A percentile compares a stretch with the other conserved stretches of the same genome.
Conservation (phyloP, 2,797 vertebrate species). For the Astyanax mexicanus region DNA sequence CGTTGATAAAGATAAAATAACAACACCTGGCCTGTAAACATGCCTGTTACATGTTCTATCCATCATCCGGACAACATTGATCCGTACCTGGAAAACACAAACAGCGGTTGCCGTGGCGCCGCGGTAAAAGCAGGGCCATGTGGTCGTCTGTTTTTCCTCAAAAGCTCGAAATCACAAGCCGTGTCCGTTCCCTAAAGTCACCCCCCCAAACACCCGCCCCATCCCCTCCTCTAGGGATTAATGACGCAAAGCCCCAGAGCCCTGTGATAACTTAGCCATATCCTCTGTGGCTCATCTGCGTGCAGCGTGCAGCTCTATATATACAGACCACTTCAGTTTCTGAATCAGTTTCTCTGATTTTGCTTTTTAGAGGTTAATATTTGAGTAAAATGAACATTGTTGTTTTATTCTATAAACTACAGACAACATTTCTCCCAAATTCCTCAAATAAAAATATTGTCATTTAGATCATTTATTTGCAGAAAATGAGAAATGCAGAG, state of each 20-base stretch:
- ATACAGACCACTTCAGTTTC: not conserved
- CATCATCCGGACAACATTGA: slow-evolving; percentile 35
- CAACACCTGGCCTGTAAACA: slow-evolving; percentile 75
- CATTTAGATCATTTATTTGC: no score
- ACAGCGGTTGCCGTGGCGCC: slow-evolving; percentile 54
- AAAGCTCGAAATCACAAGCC: slow-evolving; percentile 76
- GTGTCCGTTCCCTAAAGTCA: slow-evolving; percentile 71
- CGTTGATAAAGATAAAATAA: slow-evolving; percentile 63
- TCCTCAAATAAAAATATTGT: no score
- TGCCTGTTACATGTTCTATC: slow-evolving; percentile 51
- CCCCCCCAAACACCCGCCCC: no score
- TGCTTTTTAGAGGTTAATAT: no score
- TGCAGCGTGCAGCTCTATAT: not conserved
- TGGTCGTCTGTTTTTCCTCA: slow-evolving; percentile 62
- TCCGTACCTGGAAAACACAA: not conserved
- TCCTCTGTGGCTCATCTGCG: slow-evolving; percentile 27
- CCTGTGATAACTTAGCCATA: slow-evolving; percentile 49
- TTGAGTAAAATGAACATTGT: no score
- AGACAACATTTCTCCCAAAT: no score
- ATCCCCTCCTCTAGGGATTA: no score
- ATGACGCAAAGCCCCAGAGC: slow-evolving; percentile 69
- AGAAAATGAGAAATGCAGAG: no score
- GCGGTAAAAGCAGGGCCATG: slow-evolving; percentile 2
- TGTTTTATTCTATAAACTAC: no score
- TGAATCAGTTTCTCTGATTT: no score